Conservation (phyloP, 1,140 invertebrate species). For the Nomia melanderi region DNA sequence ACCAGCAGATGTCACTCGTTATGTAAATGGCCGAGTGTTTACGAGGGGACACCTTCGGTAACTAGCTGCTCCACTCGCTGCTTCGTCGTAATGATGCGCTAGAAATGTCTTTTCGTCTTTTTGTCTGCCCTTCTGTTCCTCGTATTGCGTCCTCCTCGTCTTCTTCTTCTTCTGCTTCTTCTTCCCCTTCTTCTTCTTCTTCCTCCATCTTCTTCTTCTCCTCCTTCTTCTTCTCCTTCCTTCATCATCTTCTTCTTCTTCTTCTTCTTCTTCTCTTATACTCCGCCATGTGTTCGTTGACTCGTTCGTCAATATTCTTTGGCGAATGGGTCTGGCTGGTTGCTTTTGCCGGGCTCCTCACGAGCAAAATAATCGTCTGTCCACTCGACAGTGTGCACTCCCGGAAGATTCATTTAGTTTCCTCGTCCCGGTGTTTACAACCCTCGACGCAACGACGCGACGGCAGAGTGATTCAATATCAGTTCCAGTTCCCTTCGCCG, state of each 20-base stretch:
- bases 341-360: constrained; percentile 2
- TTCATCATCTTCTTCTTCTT: neutral
- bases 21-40: constrained; percentile 78
- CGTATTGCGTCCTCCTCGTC: constrained; percentile 27
- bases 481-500: neutral
- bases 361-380: constrained; percentile 25
- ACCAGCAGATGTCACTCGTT: constrained; percentile 78
- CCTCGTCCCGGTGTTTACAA: neutral
- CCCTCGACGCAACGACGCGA: neutral
- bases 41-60: constrained; percentile 75
- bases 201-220: neutral
- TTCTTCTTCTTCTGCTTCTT: constrained; percentile 28
- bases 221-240: neutral
- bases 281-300: constrained; percentile 1
- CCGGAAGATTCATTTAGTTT: constrained; percentile 28
- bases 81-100: constrained; percentile 66
- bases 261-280: neutral
- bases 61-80: constrained; percentile 65
- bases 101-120: constrained; percentile 64
- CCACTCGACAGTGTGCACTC: neutral
- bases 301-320: constrained; percentile 42
- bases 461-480: neutral
- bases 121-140: constrained; percentile 34
- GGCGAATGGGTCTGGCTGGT: constrained; percentile 23
- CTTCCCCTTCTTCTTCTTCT: neutral